Base-by-base conservation (phyloP, 2,113 vertebrate species). In the Piaya cayana region DNA sequence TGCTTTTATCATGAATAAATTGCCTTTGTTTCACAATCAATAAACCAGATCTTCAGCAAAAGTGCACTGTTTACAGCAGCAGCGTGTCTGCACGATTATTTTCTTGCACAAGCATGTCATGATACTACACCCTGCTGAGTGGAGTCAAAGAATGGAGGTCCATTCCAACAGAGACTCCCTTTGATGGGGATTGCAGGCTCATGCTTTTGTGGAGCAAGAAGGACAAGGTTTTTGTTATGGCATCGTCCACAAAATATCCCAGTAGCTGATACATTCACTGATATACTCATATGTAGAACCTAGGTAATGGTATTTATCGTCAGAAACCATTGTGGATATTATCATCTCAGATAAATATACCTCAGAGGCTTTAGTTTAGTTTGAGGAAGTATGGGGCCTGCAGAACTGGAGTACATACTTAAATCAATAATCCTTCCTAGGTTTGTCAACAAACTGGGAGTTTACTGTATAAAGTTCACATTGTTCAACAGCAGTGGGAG, bases 121-220 rank as follows among this genome's bases (percentile, higher is more conserved):
- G 94, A 70, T 95, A 87, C 39, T 84, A 32, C 55, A 74, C 49
- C 71, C 86, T 92, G 80, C 86, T 95, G 88, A 83, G 76, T 27
- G 0, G 12, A 88, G 29, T 67, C 1, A 8, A 77, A 78, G 90
- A 67, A 63, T 34, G 37, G 29, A 55, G 23, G 27, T 36, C 34
- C 1, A 0, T 76, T 91, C 64, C 69, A 81, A 25, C 4, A 60
- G 43, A 45, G 42, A 55, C 29, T 86, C 30, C 32, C 37, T 90
- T 86, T 86, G 53, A 37, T 9, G 42, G 29, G 34, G 26, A 59
- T 52, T 92, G 58, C 43, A 83, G 60, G 84, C 34, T 75, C 19
- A 17, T 34, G 25, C 50, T 83, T 87, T 68, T 86, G 75, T 83
- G 64, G 34, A 75, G 27, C 15, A 37, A 55, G 69, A 50, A 60